Percentiles rank a stretch among this genome's conserved stretches.
Conservation (phyloP, 2,797 vertebrate species). For the Amblyraja radiata region DNA sequence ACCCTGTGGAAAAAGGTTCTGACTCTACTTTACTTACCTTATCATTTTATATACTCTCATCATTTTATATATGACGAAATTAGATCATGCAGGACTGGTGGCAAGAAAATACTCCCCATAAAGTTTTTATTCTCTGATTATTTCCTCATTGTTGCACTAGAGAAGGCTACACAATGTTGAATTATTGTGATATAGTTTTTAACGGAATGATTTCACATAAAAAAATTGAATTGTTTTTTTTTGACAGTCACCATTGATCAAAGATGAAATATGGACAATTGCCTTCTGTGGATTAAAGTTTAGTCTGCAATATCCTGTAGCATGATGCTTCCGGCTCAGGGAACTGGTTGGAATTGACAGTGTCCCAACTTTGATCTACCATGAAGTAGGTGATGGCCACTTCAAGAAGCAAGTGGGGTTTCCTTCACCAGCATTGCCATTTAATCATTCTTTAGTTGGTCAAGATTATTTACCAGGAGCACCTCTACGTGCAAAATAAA, state of each 20-base stretch:
- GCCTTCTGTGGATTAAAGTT: neutral
- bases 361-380: neutral
- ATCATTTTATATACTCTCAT: too few relatives aligned
- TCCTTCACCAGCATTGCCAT: neutral
- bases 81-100: neutral
- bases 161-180: neutral
- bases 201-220: neutral
- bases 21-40: too few relatives aligned
- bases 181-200: neutral
- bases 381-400: neutral
- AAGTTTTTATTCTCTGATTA: neutral
- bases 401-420: neutral
- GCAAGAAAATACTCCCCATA: neutral
- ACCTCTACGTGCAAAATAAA: neutral
- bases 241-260: conserved; percentile 25
- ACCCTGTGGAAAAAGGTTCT: too few relatives aligned
- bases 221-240: neutral
- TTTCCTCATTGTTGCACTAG: neutral
- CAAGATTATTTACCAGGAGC: neutral
- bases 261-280: neutral
- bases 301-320: neutral
- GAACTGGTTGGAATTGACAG: neutral
- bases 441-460: neutral
- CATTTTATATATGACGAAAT: too few relatives aligned
- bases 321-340: neutral